Base-by-base conservation (phyloP, 2,888 invertebrate species). In the Congeria kusceri region DNA sequence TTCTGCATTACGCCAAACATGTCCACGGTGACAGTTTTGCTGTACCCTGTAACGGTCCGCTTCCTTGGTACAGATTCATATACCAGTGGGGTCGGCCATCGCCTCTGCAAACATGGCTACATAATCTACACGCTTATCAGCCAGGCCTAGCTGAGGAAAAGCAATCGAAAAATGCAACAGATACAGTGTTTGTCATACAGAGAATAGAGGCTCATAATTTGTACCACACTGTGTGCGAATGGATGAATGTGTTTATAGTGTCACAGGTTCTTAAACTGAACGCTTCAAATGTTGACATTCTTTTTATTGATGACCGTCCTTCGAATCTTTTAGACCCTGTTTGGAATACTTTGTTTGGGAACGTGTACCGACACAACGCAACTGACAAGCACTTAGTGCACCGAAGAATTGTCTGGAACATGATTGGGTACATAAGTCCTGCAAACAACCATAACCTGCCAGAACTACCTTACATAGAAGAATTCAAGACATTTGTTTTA, bases 381-480 rank as follows among this genome's bases (percentile, higher is more conserved):
- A 39, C 78, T 5, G 57, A 68, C 11, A 47, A 57, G 23, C 27
- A 47, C 53, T 20, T 66, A 27, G 64, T 80, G 15, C 80, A 72
- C 63, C 58, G 59, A 49, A 65, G 57, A 18, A 23, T 83, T 4
- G 72, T 83, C 13, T 80, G 80, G 83, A 83, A 73, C 28, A 61
- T 78, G 39, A 78, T 83, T 59, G 83, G 83, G 0, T 83, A 83
- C 56, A 80, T 80, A 56, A 83, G 83, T 70, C 83, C 83, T 13
- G n/a, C 78, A 13, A 80, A 80, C 29, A 78, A 80, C 39, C 83
- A 80, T 56, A 44, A 46, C 23, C 29, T 76, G 1, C 63, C 53
- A 13, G 56, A 47, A 28, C 47, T 83, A 3, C 78, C 80, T 27
- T 76, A 67, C 39, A 32, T 69, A 2, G 63, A 80, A 13, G 78